Conservation (phyloP, 2,797 vertebrate species). For the Meriones psammophilus region DNA sequence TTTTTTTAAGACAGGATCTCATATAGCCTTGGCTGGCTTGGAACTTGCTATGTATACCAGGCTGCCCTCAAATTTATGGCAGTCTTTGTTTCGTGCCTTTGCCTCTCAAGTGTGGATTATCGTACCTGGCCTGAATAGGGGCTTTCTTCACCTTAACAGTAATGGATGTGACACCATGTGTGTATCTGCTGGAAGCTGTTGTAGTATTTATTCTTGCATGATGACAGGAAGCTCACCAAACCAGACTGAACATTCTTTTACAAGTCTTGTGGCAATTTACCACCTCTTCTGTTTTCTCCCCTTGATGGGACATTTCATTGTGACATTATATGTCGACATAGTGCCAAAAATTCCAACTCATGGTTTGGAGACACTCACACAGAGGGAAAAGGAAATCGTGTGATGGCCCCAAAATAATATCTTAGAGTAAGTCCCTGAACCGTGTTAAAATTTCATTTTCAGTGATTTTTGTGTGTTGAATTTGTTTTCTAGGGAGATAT, state of each 20-base stretch:
- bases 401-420: background rate
- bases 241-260: background rate
- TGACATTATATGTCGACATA: background rate
- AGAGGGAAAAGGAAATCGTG: background rate
- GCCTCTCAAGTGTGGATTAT: background rate
- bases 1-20: background rate
- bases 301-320: background rate
- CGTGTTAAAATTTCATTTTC: background rate
- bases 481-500: conserved; percentile 90
- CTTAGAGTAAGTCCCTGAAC: background rate
- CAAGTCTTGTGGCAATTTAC: accelerated
- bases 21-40: background rate
- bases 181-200: background rate
- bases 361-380: background rate
- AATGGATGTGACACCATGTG: background rate
- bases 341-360: background rate
- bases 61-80: background rate
- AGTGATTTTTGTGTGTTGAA: background rate
- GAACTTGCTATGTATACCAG: background rate
- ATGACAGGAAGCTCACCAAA: too few species aligned
- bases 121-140: background rate
- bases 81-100: background rate
- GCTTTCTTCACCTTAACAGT: background rate
- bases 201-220: background rate
- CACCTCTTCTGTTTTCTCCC: background rate